phyloP scores from a whole-genome alignment of 2,888 invertebrate genomes.

The Nemapogon koenigi region DNA sequence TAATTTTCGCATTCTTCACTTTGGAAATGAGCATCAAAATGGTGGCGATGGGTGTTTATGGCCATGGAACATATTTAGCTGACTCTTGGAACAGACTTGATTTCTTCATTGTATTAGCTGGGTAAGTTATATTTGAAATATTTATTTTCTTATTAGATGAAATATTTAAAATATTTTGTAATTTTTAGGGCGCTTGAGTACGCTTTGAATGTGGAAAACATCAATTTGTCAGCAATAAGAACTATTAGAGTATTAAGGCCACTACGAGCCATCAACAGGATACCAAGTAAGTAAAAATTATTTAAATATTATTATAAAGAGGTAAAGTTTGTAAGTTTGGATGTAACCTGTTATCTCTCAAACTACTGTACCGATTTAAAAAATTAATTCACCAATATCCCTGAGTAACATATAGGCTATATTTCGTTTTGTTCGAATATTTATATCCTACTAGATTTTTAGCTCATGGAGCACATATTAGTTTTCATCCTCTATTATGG shows the following conservation, averaged over 20 bases:
- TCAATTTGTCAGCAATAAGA: slow-evolving; percentile 97
- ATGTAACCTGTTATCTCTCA: no score
- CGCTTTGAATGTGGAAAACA: slow-evolving; percentile 93
- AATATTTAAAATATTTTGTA: slow-evolving; percentile 3
- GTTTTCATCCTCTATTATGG: no score
- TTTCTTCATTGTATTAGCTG: slow-evolving; percentile 96
- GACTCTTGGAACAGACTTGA: slow-evolving; percentile 99
- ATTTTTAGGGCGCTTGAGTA: slow-evolving; percentile 79
- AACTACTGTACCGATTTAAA: no score
- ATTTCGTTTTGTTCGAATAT: no score
- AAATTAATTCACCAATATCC: no score
- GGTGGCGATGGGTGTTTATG: slow-evolving; percentile 96
- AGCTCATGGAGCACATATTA: no score
- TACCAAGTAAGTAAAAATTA: slow-evolving; percentile 99
- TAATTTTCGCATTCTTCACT: slow-evolving; percentile 98
- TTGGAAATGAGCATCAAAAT: slow-evolving; percentile 98
- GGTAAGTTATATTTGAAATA: slow-evolving; percentile 64
- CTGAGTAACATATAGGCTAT: no score
- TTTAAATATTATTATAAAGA: no score
- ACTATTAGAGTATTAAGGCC: slow-evolving; percentile 97
- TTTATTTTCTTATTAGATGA: slow-evolving; percentile 1
- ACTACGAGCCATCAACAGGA: slow-evolving; percentile 97
- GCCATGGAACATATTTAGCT: slow-evolving; percentile 92
- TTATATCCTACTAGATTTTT: no score
- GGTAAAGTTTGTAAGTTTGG: no score